Percentiles rank a stretch among this genome's conserved stretches.
Evolutionary conservation across 2,113 vertebrate species (phyloP).

Genomic region (Paramisgurnus dabryanus): DNA sequence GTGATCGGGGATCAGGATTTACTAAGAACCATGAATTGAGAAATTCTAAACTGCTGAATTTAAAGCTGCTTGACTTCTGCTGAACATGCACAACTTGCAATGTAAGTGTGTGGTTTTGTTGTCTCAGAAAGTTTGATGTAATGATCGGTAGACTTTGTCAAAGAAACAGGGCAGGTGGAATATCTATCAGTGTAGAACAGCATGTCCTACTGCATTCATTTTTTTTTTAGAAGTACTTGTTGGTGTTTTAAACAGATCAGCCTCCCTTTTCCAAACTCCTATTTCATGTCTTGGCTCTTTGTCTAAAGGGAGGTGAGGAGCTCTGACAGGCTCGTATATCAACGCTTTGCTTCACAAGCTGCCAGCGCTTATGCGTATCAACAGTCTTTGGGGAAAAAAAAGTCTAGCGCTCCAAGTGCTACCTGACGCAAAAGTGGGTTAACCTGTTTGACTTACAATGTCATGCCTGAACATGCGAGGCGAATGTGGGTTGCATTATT

Average conservation of each 20-base stretch:
- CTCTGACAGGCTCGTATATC: slow-evolving; percentile 14
- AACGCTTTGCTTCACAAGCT: background rate
- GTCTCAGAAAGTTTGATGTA: slow-evolving; percentile 12
- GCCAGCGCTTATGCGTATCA: slow-evolving; percentile 14
- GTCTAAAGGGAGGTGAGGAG: background rate
- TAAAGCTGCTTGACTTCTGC: slow-evolving; percentile 31
- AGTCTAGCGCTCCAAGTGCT: slow-evolving; percentile 19
- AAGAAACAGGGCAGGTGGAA: background rate
- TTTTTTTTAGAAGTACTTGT: background rate
- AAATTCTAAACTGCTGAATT: slow-evolving; percentile 34
- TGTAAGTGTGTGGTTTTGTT: slow-evolving; percentile 79
- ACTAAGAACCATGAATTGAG: slow-evolving; percentile 31
- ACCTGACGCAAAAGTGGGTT: slow-evolving; percentile 37
- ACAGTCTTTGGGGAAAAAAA: background rate
- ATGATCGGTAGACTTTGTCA: slow-evolving; percentile 6
- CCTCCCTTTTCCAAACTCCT: slow-evolving; percentile 15
- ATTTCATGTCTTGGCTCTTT: background rate
- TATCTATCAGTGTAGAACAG: background rate
- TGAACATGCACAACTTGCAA: slow-evolving; percentile 88
- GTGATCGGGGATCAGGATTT: slow-evolving; percentile 58
- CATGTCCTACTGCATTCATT: background rate
- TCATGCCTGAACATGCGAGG: slow-evolving; percentile 24
- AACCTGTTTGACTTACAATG: slow-evolving; percentile 44
- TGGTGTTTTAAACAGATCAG: background rate
- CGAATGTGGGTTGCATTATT: slow-evolving; percentile 20